phyloP scores from a whole-genome alignment of 1,140 invertebrate genomes.

The Brachionus manjavacas region DNA sequence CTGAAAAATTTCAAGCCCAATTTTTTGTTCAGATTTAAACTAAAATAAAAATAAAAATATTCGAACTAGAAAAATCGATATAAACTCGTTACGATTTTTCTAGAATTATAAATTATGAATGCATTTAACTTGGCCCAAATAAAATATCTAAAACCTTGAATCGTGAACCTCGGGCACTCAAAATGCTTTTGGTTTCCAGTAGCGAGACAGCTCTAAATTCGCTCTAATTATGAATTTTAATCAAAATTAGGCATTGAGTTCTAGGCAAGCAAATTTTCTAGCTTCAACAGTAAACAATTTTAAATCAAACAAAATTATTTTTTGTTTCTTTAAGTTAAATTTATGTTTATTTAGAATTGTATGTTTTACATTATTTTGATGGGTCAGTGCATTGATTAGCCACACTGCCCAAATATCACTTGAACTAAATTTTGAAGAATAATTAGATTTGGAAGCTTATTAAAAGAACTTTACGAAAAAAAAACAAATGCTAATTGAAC shows the following conservation, averaged over 20 bases:
- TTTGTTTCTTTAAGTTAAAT: background rate
- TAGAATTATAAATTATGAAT: background rate
- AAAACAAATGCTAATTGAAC: background rate
- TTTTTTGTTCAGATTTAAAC: background rate
- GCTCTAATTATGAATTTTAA: background rate
- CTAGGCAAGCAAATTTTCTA: background rate
- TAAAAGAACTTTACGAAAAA: background rate
- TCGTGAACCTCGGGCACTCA: background rate
- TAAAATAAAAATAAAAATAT: background rate
- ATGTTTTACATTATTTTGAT: background rate
- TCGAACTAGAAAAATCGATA: background rate
- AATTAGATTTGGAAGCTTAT: background rate
- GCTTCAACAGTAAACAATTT: too few relatives aligned
- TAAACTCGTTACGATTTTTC: background rate
- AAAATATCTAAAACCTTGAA: background rate
- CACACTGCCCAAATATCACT: background rate
- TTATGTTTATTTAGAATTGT: background rate
- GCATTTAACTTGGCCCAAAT: background rate
- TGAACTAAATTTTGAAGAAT: background rate
- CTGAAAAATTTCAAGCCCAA: background rate
- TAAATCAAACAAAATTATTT: too few relatives aligned
- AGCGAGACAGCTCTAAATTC: background rate
- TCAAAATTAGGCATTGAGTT: background rate
- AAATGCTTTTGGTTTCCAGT: background rate
- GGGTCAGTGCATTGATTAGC: background rate